A percentile compares a stretch with the other conserved stretches of the same genome.
phyloP scores from a whole-genome alignment of 2,797 vertebrate species.

The Sternarchorhynchus goeldii region DNA sequence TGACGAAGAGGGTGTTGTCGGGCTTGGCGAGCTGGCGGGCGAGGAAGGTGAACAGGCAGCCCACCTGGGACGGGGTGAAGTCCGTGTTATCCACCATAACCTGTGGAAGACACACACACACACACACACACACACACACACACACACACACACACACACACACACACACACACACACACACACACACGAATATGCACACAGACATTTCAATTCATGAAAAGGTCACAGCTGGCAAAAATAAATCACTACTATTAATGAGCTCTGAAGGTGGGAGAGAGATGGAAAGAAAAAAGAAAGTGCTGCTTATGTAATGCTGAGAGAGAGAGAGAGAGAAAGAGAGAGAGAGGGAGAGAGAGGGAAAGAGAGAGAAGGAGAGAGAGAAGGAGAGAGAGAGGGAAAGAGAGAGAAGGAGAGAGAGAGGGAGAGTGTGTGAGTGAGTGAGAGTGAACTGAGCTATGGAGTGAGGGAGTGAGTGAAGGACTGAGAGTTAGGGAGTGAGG shows the following conservation, averaged over 20 bases:
- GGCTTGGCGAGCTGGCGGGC: conserved; percentile 95
- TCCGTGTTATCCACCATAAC: conserved; percentile 98
- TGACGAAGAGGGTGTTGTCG: conserved; percentile 96
- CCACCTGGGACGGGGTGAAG: conserved; percentile 95
- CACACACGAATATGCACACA: neutral
- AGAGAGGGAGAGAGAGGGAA: conserved; percentile 5
- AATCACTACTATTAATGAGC: no score
- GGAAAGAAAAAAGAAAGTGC: no score
- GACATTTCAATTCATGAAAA: neutral
- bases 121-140: neutral
- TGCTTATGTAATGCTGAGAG: no score
- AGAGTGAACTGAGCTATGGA: neutral
- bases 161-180: neutral
- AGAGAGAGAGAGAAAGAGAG: neutral
- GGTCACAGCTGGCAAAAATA: no score
- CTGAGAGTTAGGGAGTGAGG: neutral
- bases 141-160: neutral
- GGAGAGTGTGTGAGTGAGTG: neutral
- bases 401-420: no score
- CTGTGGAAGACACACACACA: conserved; percentile 66
- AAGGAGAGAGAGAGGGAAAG: no score
- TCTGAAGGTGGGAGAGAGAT: no score
- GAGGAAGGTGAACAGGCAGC: conserved; percentile 95
- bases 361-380: neutral
- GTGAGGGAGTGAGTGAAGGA: neutral